Percentiles rank a stretch among this genome's conserved stretches.
Conservation (phyloP, 2,113 vertebrate genomes). For the Dicaeum eximium region DNA sequence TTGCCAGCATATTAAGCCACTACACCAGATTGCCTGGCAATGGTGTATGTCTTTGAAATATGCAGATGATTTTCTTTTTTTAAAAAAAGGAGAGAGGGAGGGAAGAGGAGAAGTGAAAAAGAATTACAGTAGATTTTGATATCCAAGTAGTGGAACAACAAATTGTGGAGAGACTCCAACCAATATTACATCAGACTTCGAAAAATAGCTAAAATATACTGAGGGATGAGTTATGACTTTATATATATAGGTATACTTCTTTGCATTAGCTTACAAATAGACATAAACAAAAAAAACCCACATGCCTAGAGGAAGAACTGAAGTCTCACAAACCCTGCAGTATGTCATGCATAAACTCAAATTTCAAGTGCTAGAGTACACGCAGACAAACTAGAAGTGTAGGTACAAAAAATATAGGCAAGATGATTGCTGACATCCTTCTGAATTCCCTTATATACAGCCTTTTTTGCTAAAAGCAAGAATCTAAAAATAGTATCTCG, state of each 20-base stretch:
- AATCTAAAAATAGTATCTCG: background rate
- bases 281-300: background rate
- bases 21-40: slow-evolving; percentile 74
- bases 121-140: slow-evolving; percentile 61
- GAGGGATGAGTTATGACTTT: background rate
- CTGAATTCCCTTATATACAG: background rate
- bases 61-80: slow-evolving; percentile 70
- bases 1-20: slow-evolving; percentile 70
- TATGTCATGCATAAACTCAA: background rate
- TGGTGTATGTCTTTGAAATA: slow-evolving; percentile 59
- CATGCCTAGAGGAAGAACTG: background rate
- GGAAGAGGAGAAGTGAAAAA: slow-evolving; percentile 52
- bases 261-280: background rate
- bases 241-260: background rate
- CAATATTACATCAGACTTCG: background rate
- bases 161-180: slow-evolving; percentile 24
- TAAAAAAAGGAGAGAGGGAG: slow-evolving; percentile 50
- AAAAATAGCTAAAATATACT: slow-evolving; percentile 12
- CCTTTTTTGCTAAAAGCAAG: background rate
- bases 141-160: slow-evolving; percentile 42
- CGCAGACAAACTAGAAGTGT: slow-evolving; percentile 3
- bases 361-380: background rate
- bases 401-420: background rate
- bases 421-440: background rate
- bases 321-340: background rate